phyloP scores from a whole-genome alignment of 2,888 invertebrate genomes.

The Acrocyrtus sp. region DNA sequence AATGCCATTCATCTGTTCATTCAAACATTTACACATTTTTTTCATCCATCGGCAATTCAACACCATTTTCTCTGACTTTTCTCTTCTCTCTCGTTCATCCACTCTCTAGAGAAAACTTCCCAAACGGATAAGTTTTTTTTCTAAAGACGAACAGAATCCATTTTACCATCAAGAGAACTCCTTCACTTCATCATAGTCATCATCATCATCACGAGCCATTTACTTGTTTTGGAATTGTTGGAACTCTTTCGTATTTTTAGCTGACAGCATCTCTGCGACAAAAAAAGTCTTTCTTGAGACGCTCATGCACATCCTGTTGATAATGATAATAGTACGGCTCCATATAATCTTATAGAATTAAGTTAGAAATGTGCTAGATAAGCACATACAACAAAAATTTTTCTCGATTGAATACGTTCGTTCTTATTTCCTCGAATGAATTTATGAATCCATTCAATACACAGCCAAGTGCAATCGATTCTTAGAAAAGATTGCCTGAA shows the following conservation, averaged over 20 bases:
- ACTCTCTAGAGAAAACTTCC: slow-evolving; percentile 27
- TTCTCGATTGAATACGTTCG: not conserved
- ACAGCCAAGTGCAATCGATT: slow-evolving; percentile 11
- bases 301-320: not conserved
- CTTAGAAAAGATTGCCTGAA: slow-evolving; percentile 15
- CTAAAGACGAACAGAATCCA: slow-evolving; percentile 29
- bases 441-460: not conserved
- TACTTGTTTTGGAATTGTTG: slow-evolving; percentile 8
- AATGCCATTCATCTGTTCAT: slow-evolving; percentile 38
- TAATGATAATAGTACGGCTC: not conserved
- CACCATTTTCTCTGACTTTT: slow-evolving; percentile 20
- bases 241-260: slow-evolving; percentile 16
- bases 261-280: slow-evolving; percentile 9
- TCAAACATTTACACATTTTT: slow-evolving; percentile 31
- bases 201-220: slow-evolving; percentile 28
- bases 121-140: slow-evolving; percentile 26
- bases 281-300: slow-evolving; percentile 2
- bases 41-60: slow-evolving; percentile 43
- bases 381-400: not conserved
- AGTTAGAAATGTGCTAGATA: not conserved
- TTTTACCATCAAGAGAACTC: slow-evolving; percentile 37
- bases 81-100: slow-evolving; percentile 11
- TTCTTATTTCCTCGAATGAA: not conserved
- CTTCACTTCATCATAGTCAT: slow-evolving; percentile 31
- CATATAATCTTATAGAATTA: slow-evolving; percentile 12